Percentiles rank a stretch among this genome's conserved stretches.
These are phyloP conservation scores for Lepus townsendii DNA, from an alignment of 2,797 vertebrate genomes.

Conservation along the genomic window DNA sequence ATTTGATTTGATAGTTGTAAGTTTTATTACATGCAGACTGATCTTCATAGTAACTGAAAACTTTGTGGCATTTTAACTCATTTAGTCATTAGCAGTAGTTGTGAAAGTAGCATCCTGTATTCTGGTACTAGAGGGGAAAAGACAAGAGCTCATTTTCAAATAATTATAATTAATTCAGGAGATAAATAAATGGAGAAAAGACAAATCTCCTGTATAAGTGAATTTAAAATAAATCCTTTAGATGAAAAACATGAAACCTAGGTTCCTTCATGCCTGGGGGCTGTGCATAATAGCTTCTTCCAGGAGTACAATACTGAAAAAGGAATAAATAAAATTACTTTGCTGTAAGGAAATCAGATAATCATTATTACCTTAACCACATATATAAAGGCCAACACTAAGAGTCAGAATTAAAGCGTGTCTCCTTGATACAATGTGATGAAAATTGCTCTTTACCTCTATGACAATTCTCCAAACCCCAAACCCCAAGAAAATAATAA, in stretches of 20 bases:
- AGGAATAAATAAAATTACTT: background rate
- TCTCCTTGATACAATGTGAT: background rate
- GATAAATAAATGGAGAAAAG: background rate
- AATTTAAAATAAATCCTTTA: conserved; percentile 15
- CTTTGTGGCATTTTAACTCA: background rate
- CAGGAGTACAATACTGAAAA: background rate
- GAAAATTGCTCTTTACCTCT: background rate
- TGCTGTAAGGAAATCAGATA: background rate
- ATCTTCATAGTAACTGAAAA: background rate
- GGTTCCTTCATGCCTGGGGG: background rate
- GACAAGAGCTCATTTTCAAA: background rate
- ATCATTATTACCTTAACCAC: background rate
- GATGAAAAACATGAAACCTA: background rate
- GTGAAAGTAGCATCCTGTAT: background rate
- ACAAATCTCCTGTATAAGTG: background rate
- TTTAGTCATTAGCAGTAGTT: background rate
- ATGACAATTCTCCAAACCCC: background rate
- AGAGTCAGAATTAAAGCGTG: background rate
- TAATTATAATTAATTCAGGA: background rate
- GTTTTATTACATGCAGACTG: background rate
- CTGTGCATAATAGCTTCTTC: background rate
- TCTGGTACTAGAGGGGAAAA: background rate
- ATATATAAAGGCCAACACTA: background rate
- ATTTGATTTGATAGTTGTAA: background rate
- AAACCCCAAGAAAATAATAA: background rate